Evolutionary conservation across 1,140 invertebrate genomes (phyloP).

Genomic region (Ostrea denselamellosa): DNA sequence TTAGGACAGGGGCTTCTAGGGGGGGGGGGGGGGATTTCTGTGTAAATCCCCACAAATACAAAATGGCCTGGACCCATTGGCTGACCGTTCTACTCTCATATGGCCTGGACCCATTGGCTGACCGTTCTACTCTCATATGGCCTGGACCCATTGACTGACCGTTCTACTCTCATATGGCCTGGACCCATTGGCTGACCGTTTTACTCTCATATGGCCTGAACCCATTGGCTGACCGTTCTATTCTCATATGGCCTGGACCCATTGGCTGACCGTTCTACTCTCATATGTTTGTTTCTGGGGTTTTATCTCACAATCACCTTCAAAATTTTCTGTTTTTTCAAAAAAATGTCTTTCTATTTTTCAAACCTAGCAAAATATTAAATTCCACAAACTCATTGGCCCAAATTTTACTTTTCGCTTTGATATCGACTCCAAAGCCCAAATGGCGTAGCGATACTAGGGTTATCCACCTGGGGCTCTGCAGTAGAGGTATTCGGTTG

Average conservation of each 20-base stretch:
- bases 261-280: too few relatives aligned
- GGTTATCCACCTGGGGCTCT: too few relatives aligned
- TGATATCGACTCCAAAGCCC: background rate
- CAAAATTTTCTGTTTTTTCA: background rate
- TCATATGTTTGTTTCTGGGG: slow-evolving; percentile 7
- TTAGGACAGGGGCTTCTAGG: background rate
- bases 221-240: too few relatives aligned
- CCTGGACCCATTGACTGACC: too few relatives aligned
- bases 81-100: slow-evolving; percentile 1
- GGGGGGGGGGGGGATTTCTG: slow-evolving; percentile 18
- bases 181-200: too few relatives aligned
- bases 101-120: too few relatives aligned
- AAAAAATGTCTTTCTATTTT: background rate
- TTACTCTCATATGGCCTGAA: too few relatives aligned
- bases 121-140: too few relatives aligned
- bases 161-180: too few relatives aligned
- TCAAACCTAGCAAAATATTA: background rate
- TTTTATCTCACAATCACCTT: background rate
- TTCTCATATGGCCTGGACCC: too few relatives aligned
- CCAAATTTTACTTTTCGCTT: slow-evolving; percentile 43
- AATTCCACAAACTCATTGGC: slow-evolving; percentile 44
- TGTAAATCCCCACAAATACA: slow-evolving; percentile 47
- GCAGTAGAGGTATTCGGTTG: too few relatives aligned
- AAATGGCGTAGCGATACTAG: slow-evolving; percentile 32
- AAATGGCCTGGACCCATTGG: slow-evolving; percentile 46